Evolutionary conservation across 2,888 invertebrate species (phyloP), one percentile per base, ranked within the genome.

Genomic region (Machimus rusticus): DNA sequence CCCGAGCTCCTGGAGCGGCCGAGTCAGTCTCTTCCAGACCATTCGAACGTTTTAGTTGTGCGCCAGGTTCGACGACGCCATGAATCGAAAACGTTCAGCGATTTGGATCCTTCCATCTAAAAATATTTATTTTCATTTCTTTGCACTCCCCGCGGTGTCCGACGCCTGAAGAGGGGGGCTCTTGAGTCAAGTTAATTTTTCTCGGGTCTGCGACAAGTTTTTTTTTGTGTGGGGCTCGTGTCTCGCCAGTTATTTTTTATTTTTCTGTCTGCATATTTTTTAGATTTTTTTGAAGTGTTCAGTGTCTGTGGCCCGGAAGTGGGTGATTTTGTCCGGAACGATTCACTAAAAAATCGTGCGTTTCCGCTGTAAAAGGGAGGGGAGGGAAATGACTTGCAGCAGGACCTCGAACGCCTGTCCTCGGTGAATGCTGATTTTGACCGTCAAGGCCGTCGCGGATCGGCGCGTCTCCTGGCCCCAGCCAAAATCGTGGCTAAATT

Each of bases 1-100:
- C 28, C 51, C 8, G 51, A 51, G 66, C 39, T 82, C 51, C 82
- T 82, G 34, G 82, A 37, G 66, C 51, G 51, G 14, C 82, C 82
- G n/a, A 43, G 3, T 85, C 85, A 85, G 85, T 85, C 85, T 85
- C 85, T 85, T 85, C 85, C 85, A 85, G 85, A 74, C 85, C 85
- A 85, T 85, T 74, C 74, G 85, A 74, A 85, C 74, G 85, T 74
- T 85, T 74, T 66, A 74, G 74, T 85, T 74, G 85, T 85, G 66
- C 85, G 74, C 74, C 31, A 74, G 74, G 85, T 74, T 51, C n/a
- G 16, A 16, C 74, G 85, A 74, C 31, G 85, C 14, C 28, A 85
- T 85, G 85, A 39, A 85, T 46, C 85, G 74, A 85, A 74, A 85
- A 74, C 85, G 74, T 85, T 85, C 85, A 74, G 74, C 28, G 74